Percentiles rank a stretch among this genome's conserved stretches.
Conservation (phyloP, 2,888 invertebrate genomes). For the Arctia plantaginis region DNA sequence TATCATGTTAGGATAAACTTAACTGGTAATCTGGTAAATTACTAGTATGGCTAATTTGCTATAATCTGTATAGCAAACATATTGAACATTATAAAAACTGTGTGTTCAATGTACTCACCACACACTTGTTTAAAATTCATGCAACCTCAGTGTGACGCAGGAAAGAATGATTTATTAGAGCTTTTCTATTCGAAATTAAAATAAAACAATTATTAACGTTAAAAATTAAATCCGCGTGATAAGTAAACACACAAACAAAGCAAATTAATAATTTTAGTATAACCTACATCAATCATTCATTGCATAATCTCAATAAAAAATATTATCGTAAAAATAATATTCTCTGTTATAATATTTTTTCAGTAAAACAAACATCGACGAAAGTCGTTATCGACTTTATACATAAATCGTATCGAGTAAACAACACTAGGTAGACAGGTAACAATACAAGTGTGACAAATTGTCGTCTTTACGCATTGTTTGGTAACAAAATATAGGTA, state of each 20-base stretch:
- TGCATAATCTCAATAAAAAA: background rate
- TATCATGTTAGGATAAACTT: background rate
- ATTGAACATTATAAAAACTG: background rate
- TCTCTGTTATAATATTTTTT: background rate
- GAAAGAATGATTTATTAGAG: background rate
- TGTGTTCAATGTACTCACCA: too few species aligned
- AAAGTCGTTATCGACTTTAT: slow-evolving; percentile 21
- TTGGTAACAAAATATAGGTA: slow-evolving; percentile 51
- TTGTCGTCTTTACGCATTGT: slow-evolving; percentile 57
- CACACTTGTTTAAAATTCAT: background rate
- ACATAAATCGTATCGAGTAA: slow-evolving; percentile 45
- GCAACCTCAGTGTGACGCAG: background rate
- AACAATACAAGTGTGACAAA: slow-evolving; percentile 64
- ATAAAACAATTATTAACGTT: background rate
- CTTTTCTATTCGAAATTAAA: background rate
- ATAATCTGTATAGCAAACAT: background rate
- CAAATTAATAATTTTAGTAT: background rate
- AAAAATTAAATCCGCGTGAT: background rate
- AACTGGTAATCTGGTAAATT: background rate
- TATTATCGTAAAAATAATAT: background rate
- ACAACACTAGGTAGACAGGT: slow-evolving; percentile 50
- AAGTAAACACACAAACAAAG: background rate
- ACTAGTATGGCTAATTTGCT: background rate
- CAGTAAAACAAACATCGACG: slow-evolving; percentile 22
- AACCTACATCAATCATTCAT: background rate